Percentiles rank a stretch among this genome's conserved stretches.
phyloP scores from a whole-genome alignment of 1,140 invertebrate species.

The Physella acuta region DNA sequence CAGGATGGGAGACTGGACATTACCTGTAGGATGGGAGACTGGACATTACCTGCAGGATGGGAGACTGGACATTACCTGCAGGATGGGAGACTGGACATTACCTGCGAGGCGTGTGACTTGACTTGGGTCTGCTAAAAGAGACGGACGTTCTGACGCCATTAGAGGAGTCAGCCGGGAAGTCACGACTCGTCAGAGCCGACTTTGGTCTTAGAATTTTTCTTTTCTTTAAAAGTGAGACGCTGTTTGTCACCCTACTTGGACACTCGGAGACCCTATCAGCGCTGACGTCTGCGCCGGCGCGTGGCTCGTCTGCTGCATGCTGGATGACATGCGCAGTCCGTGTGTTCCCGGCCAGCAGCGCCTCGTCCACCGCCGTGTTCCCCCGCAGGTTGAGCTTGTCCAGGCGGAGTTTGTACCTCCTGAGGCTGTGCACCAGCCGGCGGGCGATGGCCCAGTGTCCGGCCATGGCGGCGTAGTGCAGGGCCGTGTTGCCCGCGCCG shows the following conservation, averaged over 20 bases:
- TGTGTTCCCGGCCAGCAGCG: constrained; percentile 21
- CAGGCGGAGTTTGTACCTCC: constrained; percentile 37
- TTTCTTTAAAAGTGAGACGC: background rate
- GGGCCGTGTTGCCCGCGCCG: constrained; percentile 48
- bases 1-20: too few species aligned
- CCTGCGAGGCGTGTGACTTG: too few species aligned
- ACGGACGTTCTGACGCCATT: background rate
- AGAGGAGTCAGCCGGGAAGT: background rate
- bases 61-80: too few species aligned
- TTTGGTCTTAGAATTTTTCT: background rate
- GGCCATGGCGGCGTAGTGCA: constrained; percentile 49
- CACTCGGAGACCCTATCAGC: constrained; percentile 11
- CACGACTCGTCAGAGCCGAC: too few species aligned
- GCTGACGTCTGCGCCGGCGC: background rate
- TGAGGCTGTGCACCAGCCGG: constrained; percentile 31
- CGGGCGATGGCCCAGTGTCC: constrained; percentile 40
- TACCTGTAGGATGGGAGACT: too few species aligned
- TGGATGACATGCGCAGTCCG: constrained; percentile 24
- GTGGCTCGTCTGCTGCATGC: background rate
- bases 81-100: too few species aligned
- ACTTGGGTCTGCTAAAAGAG: background rate
- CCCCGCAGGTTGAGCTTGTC: constrained; percentile 39
- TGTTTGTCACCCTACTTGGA: background rate
- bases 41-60: too few species aligned
- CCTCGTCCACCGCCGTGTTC: constrained; percentile 39